Evolutionary conservation across 1,140 invertebrate species (phyloP).

Genomic region (Eupristina koningsbergeri): DNA sequence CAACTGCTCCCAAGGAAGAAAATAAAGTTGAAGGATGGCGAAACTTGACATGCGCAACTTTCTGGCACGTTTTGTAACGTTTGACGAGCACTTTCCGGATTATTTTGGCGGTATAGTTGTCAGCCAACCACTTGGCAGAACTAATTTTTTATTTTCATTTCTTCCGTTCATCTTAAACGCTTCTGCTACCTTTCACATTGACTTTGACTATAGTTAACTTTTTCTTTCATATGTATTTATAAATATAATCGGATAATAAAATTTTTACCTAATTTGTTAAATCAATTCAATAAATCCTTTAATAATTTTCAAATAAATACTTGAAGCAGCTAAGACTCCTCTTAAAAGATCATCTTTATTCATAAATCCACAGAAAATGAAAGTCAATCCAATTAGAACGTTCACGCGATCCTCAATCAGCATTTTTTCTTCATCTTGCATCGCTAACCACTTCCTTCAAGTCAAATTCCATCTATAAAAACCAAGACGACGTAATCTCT

Average conservation of each 20-base stretch:
- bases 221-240: too few relatives aligned
- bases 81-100: not conserved
- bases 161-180: not conserved
- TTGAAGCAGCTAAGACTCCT: not conserved
- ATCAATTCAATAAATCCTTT: not conserved
- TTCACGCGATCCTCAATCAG: not conserved
- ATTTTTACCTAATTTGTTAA: not conserved
- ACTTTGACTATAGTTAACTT: too few relatives aligned
- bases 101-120: not conserved
- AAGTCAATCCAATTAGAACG: not conserved
- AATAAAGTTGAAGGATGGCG: not conserved
- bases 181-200: too few relatives aligned
- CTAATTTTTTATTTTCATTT: not conserved
- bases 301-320: not conserved
- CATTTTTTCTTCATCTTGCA: not conserved
- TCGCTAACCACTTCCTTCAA: not conserved
- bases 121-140: not conserved
- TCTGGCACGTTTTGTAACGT: not conserved
- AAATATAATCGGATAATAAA: too few relatives aligned
- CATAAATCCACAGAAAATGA: not conserved
- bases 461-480: conserved; percentile 51
- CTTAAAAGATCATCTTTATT: conserved; percentile 9
- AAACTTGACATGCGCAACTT: not conserved
- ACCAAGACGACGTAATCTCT: conserved; percentile 5
- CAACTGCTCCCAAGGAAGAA: not conserved